Evolutionary conservation across 2,113 vertebrate species (phyloP).

Genomic region (Eulacestoma nigropectus): DNA sequence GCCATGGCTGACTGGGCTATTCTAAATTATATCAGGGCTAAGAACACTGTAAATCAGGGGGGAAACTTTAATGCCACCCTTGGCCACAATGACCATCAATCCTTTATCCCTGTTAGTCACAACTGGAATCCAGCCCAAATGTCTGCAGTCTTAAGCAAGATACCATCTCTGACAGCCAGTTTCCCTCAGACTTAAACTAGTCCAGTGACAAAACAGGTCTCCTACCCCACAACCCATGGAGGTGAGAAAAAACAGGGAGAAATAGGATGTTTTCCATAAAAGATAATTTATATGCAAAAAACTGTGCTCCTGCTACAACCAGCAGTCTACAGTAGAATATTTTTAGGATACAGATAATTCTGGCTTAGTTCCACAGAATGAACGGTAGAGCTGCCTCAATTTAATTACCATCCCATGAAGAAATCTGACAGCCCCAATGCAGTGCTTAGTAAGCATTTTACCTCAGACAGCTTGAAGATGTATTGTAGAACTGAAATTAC

Average conservation of each 20-base stretch:
- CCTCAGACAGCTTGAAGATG: slow-evolving; percentile 60
- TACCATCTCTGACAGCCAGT: not conserved
- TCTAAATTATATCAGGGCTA: not conserved
- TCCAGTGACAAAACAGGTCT: not conserved
- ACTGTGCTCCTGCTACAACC: not conserved
- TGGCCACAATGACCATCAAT: not conserved
- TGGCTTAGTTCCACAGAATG: slow-evolving; percentile 65
- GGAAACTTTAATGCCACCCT: not conserved
- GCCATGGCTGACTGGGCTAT: not conserved
- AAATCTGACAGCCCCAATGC: slow-evolving; percentile 57
- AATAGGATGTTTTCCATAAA: not conserved
- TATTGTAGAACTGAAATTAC: slow-evolving; percentile 58
- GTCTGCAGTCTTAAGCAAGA: not conserved
- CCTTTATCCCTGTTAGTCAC: not conserved
- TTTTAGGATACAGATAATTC: slow-evolving; percentile 53
- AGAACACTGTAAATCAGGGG: not conserved
- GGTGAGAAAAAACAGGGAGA: not conserved
- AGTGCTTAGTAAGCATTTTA: slow-evolving; percentile 73
- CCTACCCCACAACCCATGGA: not conserved
- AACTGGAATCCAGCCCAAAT: not conserved
- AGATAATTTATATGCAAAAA: slow-evolving; percentile 28
- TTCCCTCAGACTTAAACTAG: not conserved
- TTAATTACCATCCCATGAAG: slow-evolving; percentile 69
- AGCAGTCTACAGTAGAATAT: slow-evolving; percentile 21
- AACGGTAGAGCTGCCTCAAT: slow-evolving; percentile 53